Percentiles rank a stretch among this genome's conserved stretches.
Conservation (phyloP, 2,888 invertebrate genomes). For the Drymonia ruficornis region DNA sequence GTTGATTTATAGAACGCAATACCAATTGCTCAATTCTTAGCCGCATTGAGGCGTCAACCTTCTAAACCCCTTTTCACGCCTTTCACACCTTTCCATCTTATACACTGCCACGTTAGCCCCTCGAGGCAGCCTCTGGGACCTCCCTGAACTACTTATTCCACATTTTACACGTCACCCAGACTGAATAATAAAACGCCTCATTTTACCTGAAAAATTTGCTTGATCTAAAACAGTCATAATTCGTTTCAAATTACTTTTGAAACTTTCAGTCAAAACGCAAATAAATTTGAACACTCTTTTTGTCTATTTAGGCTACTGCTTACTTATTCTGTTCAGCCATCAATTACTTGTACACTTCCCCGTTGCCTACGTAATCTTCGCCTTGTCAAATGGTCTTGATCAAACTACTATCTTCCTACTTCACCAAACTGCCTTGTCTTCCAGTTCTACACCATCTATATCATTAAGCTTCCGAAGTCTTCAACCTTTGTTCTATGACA, state of each 20-base stretch:
- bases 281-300: conserved; percentile 2
- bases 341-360: background rate
- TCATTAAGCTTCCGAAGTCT: background rate
- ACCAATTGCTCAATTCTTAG: background rate
- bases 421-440: background rate
- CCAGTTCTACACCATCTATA: background rate
- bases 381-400: too few relatives aligned
- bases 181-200: background rate
- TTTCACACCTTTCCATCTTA: conserved; percentile 31
- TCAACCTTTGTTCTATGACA: background rate
- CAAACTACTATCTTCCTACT: too few relatives aligned
- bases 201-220: background rate
- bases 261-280: conserved; percentile 14
- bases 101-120: conserved; percentile 22
- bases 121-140: conserved; percentile 20
- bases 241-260: conserved; percentile 27
- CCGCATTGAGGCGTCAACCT: conserved; percentile 29
- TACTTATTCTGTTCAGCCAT: too few relatives aligned
- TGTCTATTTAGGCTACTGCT: too few relatives aligned
- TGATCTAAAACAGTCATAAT: conserved; percentile 10
- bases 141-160: conserved; percentile 22
- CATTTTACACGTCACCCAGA: conserved; percentile 16
- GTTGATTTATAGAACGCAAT: too few relatives aligned
- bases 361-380: too few relatives aligned
- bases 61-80: conserved; percentile 38